Percentiles rank a stretch among this genome's conserved stretches.
Conservation (phyloP, 2,113 vertebrate species). For the Jaculus jaculus region DNA sequence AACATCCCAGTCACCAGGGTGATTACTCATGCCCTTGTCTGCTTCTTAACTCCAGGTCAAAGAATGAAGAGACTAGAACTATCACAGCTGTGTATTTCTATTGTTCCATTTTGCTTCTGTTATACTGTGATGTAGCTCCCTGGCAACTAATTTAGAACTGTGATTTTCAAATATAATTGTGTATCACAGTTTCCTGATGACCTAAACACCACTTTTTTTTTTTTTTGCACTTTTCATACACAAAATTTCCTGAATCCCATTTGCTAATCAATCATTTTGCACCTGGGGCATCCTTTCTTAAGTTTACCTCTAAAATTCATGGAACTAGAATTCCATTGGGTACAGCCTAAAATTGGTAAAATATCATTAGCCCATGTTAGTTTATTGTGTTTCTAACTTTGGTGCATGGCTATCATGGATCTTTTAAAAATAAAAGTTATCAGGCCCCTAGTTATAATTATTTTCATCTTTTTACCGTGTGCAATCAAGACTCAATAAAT, state of each 20-base stretch:
- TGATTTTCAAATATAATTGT: background rate
- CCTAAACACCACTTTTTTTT: background rate
- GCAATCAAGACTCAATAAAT: background rate
- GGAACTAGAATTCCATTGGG: background rate
- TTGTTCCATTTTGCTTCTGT: background rate
- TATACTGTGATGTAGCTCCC: background rate
- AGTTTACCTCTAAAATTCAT: background rate
- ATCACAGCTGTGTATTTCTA: background rate
- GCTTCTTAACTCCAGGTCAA: too few relatives aligned
- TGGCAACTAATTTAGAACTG: background rate
- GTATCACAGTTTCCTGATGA: background rate
- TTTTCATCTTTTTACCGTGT: background rate
- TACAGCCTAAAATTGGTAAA: background rate
- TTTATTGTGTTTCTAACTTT: background rate
- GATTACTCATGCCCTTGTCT: too few relatives aligned
- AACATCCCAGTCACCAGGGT: background rate
- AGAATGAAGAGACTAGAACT: background rate
- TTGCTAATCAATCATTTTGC: background rate
- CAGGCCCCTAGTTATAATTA: background rate
- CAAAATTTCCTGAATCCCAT: background rate
- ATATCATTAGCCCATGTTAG: background rate
- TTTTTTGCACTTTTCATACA: background rate
- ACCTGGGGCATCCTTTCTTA: background rate
- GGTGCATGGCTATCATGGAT: background rate
- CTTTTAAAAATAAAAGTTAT: background rate